These are phyloP conservation scores for Acrossocheilus wenchowensis DNA, from an alignment of 2,797 vertebrate genomes.

Conservation along the genomic window DNA sequence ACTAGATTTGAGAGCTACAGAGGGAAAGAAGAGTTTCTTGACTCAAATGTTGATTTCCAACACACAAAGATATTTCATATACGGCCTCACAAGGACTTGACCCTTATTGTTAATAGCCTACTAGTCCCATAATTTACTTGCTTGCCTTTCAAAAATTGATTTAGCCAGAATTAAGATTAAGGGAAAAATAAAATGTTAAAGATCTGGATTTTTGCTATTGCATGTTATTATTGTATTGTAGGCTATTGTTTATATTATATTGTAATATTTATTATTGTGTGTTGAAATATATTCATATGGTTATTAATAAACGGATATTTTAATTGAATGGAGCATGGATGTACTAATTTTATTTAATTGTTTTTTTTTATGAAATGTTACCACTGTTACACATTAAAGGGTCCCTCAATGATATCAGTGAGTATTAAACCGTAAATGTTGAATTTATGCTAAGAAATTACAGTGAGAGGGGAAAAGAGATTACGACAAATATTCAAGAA, in stretches of 20 bases:
- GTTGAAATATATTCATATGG: not conserved
- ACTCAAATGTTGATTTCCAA: not conserved
- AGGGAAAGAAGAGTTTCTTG: not conserved
- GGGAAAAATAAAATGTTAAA: not conserved
- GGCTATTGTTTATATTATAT: not conserved
- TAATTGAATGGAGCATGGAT: not conserved
- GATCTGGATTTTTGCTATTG: not conserved
- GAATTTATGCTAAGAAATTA: not conserved
- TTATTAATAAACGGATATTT: not conserved
- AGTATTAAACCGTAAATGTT: conserved; percentile 20
- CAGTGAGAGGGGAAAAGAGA: not conserved
- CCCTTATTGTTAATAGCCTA: not conserved
- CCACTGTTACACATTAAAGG: not conserved
- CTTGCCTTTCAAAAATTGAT: not conserved
- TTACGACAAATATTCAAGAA: not conserved
- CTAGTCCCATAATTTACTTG: not conserved
- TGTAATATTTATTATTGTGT: not conserved
- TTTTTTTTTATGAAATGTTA: not conserved
- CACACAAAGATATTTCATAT: not conserved
- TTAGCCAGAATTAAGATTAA: not conserved
- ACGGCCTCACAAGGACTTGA: not conserved
- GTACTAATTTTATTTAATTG: not conserved
- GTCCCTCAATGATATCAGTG: not conserved
- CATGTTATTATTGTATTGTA: not conserved
- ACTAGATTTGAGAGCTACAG: not conserved